phyloP scores from a whole-genome alignment of 2,888 invertebrate genomes.

The Ennomos fuscantarius region DNA sequence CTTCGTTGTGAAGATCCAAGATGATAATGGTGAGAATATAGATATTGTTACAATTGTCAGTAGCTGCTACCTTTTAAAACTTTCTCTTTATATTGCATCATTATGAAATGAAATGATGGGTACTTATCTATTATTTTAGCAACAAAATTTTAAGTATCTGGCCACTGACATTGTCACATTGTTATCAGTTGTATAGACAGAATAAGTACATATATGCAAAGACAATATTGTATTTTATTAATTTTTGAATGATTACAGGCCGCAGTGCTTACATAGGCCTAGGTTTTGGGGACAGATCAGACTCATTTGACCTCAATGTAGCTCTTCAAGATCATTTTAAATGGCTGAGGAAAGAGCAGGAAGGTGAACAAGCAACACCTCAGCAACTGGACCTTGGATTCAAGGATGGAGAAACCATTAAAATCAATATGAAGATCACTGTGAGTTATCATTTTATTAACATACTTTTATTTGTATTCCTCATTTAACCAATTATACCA shows the following conservation, averaged over 20 bases:
- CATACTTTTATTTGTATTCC: constrained; percentile 1
- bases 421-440: constrained; percentile 98
- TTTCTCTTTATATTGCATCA: constrained; percentile 21
- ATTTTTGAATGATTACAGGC: constrained; percentile 75
- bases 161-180: not conserved
- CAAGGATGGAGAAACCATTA: constrained; percentile 99
- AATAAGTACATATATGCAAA: not conserved
- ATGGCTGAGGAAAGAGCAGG: constrained; percentile 94
- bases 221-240: not conserved
- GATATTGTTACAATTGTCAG: constrained; percentile 33
- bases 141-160: not conserved
- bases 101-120: no score
- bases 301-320: constrained; percentile 99
- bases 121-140: no score
- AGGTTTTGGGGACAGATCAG: constrained; percentile 98
- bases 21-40: constrained; percentile 91
- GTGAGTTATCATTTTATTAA: constrained; percentile 75
- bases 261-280: constrained; percentile 97
- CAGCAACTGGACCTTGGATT: constrained; percentile 97
- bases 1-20: constrained; percentile 97
- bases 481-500: constrained; percentile 2
- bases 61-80: constrained; percentile 16
- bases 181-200: no score
- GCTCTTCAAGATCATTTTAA: constrained; percentile 99
- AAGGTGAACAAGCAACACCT: constrained; percentile 89